Evolutionary conservation across 1,140 invertebrate genomes (phyloP).

Genomic region (Cotesia typhae): DNA sequence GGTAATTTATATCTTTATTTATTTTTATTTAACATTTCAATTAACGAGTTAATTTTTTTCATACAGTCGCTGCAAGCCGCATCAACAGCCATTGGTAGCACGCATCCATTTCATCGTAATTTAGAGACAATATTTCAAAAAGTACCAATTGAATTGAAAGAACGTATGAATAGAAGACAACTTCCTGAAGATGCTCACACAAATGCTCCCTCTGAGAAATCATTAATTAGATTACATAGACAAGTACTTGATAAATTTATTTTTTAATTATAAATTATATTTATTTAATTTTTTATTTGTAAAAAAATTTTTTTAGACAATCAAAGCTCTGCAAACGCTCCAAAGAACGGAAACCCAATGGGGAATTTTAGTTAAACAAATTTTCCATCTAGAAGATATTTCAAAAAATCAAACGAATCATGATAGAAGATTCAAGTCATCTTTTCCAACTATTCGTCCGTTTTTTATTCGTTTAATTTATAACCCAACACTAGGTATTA

Average conservation of each 20-base stretch:
- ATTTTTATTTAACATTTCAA: slow-evolving; percentile 7
- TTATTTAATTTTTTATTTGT: slow-evolving; percentile 30
- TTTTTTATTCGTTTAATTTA: slow-evolving; percentile 70
- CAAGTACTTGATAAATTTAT: slow-evolving; percentile 63
- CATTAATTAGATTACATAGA: slow-evolving; percentile 82
- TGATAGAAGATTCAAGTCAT: slow-evolving; percentile 79
- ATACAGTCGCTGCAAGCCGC: slow-evolving; percentile 77
- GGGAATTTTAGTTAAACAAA: slow-evolving; percentile 83
- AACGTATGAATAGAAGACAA: slow-evolving; percentile 74
- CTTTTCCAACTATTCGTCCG: slow-evolving; percentile 73
- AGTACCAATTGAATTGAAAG: slow-evolving; percentile 79
- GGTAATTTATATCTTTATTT: slow-evolving; percentile 67
- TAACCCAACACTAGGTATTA: slow-evolving; percentile 73
- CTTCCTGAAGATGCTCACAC: slow-evolving; percentile 73
- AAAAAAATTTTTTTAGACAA: slow-evolving; percentile 70
- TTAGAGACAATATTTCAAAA: slow-evolving; percentile 91
- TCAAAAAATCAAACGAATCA: slow-evolving; percentile 80
- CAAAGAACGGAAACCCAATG: slow-evolving; percentile 93
- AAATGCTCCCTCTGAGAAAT: slow-evolving; percentile 81
- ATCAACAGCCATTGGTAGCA: slow-evolving; percentile 72
- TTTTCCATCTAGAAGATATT: slow-evolving; percentile 88
- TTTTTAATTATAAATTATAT: slow-evolving; percentile 8
- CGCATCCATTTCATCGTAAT: slow-evolving; percentile 75
- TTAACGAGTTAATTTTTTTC: slow-evolving; percentile 38
- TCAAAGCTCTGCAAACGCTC: slow-evolving; percentile 87